phyloP scores from a whole-genome alignment of 2,113 vertebrate genomes.

The Sphaerodactylus townsendi region DNA sequence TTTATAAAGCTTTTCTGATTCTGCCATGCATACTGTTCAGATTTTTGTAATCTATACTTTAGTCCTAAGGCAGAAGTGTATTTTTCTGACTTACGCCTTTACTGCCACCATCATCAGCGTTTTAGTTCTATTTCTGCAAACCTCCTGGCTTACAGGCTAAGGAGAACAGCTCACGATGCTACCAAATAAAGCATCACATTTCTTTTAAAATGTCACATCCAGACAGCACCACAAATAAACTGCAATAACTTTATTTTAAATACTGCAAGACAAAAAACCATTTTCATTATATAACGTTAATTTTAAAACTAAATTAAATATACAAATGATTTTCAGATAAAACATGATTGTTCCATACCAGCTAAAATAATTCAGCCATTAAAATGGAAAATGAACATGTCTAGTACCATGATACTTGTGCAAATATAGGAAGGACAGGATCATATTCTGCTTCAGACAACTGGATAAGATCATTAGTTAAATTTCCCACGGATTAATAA shows the following conservation, averaged over 20 bases:
- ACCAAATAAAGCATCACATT: neutral
- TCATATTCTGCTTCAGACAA: conserved; percentile 14
- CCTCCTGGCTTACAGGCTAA: neutral
- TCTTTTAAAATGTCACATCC: neutral
- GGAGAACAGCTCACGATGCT: neutral
- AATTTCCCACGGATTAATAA: too few relatives aligned
- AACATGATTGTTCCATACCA: conserved; percentile 45
- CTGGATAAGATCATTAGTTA: conserved; percentile 34
- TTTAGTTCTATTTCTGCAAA: neutral
- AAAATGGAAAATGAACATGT: conserved; percentile 22
- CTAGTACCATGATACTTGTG: conserved; percentile 37
- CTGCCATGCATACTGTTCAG: neutral
- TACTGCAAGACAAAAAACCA: conserved; percentile 53
- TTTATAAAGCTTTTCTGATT: neutral
- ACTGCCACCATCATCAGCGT: neutral
- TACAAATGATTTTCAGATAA: conserved; percentile 46
- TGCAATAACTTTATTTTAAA: conserved; percentile 73
- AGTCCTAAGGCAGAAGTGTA: neutral
- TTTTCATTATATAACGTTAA: conserved; percentile 32
- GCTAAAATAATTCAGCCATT: conserved; percentile 48
- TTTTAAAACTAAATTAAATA: conserved; percentile 58
- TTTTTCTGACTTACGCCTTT: neutral
- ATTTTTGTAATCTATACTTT: neutral
- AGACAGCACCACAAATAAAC: conserved; percentile 72
- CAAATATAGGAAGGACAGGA: neutral